These are phyloP conservation scores for Hippocampus barbouri DNA, from an alignment of 2,113 vertebrate genomes.

Conservation along the genomic window DNA sequence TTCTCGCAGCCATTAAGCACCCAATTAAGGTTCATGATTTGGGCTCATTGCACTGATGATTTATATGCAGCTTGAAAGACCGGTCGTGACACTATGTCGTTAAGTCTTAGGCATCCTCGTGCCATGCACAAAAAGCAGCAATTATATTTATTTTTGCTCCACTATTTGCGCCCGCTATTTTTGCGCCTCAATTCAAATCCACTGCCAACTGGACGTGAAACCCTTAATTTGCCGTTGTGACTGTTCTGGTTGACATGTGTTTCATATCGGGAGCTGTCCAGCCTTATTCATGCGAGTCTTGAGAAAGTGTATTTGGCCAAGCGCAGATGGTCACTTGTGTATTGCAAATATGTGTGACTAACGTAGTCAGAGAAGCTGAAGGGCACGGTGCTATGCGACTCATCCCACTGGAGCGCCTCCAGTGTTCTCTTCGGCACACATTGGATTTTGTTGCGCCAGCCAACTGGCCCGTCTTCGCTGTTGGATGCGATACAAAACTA, in stretches of 20 bases:
- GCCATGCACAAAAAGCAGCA: not conserved
- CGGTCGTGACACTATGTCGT: conserved; percentile 10
- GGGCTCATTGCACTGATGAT: not conserved
- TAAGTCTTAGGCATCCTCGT: conserved; percentile 4
- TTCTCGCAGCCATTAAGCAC: not conserved
- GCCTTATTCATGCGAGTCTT: conserved; percentile 2
- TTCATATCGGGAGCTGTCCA: not conserved
- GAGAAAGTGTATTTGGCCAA: conserved; percentile 5
- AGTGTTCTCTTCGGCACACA: conserved; percentile 11
- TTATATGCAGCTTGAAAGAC: not conserved
- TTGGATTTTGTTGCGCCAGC: conserved; percentile 29
- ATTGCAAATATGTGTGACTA: conserved; percentile 37
- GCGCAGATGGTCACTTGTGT: conserved; percentile 40
- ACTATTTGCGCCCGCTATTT: conserved; percentile 20
- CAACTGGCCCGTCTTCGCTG: conserved; percentile 22
- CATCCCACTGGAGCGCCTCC: conserved; percentile 36
- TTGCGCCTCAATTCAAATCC: conserved; percentile 6
- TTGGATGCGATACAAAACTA: not conserved
- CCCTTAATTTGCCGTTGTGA: conserved; percentile 23
- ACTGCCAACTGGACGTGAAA: conserved; percentile 10
- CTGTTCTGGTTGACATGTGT: conserved; percentile 12
- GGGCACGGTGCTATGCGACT: conserved; percentile 13
- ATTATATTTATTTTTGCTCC: conserved; percentile 13
- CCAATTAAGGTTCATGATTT: not conserved
- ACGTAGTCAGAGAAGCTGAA: conserved; percentile 30